These are phyloP conservation scores for Eustalomyia histrio DNA, from an alignment of 2,888 invertebrate species.

Conservation along the genomic window DNA sequence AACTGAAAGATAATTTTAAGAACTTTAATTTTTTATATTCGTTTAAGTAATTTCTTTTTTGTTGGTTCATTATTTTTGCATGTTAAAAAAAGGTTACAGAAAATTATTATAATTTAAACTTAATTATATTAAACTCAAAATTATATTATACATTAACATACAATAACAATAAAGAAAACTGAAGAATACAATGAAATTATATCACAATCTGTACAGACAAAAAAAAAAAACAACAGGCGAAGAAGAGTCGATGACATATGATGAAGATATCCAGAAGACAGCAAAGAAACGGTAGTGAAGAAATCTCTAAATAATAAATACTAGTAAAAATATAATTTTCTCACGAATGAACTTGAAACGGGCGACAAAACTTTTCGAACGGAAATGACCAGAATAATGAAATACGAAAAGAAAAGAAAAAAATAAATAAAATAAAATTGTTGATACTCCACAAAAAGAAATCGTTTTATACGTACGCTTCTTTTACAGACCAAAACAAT, in stretches of 20 bases:
- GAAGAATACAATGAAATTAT: conserved; percentile 15
- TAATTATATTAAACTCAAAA: conserved; percentile 40
- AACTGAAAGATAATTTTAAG: too few relatives aligned
- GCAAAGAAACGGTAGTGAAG: conserved; percentile 15
- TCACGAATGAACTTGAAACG: conserved; percentile 65
- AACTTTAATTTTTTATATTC: not conserved
- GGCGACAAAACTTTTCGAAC: conserved; percentile 65
- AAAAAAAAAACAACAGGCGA: not conserved
- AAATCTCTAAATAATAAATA: conserved; percentile 8
- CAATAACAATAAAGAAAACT: not conserved
- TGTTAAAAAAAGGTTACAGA: conserved; percentile 26
- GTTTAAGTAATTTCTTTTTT: not conserved
- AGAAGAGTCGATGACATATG: conserved; percentile 53
- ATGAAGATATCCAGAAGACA: conserved; percentile 19
- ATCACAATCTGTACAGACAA: not conserved
- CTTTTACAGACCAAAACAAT: not conserved
- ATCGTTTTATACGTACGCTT: too few relatives aligned
- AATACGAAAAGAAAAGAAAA: conserved; percentile 41
- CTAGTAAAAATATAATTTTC: conserved; percentile 59
- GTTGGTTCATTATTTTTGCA: not conserved
- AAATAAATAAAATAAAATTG: too few relatives aligned
- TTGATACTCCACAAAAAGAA: not conserved
- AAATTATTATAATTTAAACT: conserved; percentile 43
- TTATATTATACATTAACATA: not conserved
- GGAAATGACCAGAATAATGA: conserved; percentile 64